Percentiles rank a stretch among this genome's conserved stretches.
These are phyloP conservation scores for Chaetodon trifascialis DNA, from an alignment of 2,113 vertebrate species.

Conservation along the genomic window DNA sequence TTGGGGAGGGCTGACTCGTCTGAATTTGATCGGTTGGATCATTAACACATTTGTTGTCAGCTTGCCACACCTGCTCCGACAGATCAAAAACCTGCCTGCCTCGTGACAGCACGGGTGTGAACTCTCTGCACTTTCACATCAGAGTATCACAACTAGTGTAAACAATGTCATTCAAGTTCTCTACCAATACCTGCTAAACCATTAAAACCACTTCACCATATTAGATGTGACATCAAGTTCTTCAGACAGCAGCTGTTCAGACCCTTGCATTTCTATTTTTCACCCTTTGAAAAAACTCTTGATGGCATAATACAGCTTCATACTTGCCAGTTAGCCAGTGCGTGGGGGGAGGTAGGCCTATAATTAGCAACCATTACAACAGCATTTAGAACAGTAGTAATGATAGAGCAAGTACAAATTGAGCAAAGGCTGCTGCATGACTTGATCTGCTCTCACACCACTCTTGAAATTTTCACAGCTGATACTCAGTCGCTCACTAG, in stretches of 20 bases:
- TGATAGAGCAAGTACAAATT: not conserved
- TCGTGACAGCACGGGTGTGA: not conserved
- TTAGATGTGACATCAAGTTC: conserved; percentile 16
- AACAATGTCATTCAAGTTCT: not conserved
- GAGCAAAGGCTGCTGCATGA: not conserved
- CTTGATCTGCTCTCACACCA: not conserved
- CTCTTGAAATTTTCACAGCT: conserved; percentile 19
- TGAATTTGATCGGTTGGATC: not conserved
- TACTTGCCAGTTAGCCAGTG: not conserved
- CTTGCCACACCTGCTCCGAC: not conserved
- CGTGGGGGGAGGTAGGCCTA: conserved; percentile 24
- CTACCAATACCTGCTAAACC: not conserved
- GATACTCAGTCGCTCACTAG: not conserved
- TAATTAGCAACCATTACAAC: conserved; percentile 55
- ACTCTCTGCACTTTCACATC: conserved; percentile 4
- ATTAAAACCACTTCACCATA: not conserved
- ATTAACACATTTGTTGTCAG: conserved; percentile 3
- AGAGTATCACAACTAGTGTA: not conserved
- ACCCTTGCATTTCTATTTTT: conserved; percentile 56
- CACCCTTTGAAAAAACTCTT: conserved; percentile 21
- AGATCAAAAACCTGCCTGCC: not conserved
- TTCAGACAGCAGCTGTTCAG: conserved; percentile 28
- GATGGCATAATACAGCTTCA: conserved; percentile 11
- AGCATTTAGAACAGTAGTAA: conserved; percentile 10
- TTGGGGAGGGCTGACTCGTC: not conserved